Base-by-base conservation (phyloP, 2,888 invertebrate species). In the Limenitis camilla region DNA sequence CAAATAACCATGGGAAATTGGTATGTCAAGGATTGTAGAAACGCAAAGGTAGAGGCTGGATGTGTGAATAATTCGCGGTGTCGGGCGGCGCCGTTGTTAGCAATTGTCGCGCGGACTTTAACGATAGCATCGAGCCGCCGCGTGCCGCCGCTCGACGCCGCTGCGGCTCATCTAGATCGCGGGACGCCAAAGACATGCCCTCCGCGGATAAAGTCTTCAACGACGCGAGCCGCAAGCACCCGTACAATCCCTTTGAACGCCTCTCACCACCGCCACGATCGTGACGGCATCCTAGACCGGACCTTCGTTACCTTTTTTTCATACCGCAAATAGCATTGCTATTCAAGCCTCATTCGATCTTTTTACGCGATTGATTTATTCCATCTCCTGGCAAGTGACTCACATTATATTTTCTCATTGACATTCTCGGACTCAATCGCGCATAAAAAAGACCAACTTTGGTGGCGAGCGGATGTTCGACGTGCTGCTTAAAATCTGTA, bases 81-180 rank as follows among this genome's bases (percentile, higher is more conserved):
- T 73, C 71, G 67, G 68, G 61, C 72, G 72, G 76, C 78, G 75
- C 74, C 78, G 69, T 65, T 78, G 81, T 81, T 79, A 81, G 81
- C 83, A 84, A 83, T 84, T 84, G 85, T 84, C 84, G 83, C 82
- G 75, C 73, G 66, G 71, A 66, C 72, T 66, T 78, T 78, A 74
- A 65, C 71, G 85, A 86, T 86, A 84, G 65, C 74, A 85, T 85
- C 84, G 70, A 64, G 65, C 81, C 80, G 76, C 71, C 67, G 62
- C 63, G 63, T 69, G 70, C 64, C 78, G 75, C 73, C 78, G 76
- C 74, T 19, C 19, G 64, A 63, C 69, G 70, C 64, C 78, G 75
- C 73, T 78, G 76, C 74, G 79, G 81, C 67, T 64, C 71, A 86
- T 87, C 84, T 84, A 83, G 85, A 85, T 85, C 81, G 80, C 82